phyloP scores from a whole-genome alignment of 2,113 vertebrate species.

The Boulengeromyrus knoepffleri region DNA sequence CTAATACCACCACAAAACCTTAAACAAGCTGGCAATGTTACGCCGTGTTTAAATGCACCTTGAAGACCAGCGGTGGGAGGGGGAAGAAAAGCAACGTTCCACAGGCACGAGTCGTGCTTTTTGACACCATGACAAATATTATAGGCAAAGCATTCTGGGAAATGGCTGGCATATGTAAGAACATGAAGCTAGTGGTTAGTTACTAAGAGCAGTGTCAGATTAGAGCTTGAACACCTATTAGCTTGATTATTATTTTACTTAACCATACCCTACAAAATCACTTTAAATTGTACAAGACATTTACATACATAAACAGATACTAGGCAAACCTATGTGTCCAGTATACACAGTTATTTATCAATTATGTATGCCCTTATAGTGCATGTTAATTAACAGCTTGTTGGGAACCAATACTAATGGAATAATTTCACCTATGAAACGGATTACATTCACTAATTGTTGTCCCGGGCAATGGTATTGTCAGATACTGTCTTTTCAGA shows the following conservation, averaged over 20 bases:
- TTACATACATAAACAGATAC: constrained; percentile 12
- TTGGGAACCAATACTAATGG: background rate
- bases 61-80: constrained; percentile 41
- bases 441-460: background rate
- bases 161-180: background rate
- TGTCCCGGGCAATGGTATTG: constrained; percentile 35
- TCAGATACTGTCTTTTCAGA: constrained; percentile 22
- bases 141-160: background rate
- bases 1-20: constrained; percentile 31
- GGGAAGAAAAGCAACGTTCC: constrained; percentile 40
- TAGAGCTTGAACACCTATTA: background rate
- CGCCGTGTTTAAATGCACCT: constrained; percentile 17
- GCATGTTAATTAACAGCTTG: background rate
- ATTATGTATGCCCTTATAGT: background rate
- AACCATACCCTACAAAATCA: background rate
- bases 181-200: background rate
- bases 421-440: background rate
- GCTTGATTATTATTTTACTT: background rate
- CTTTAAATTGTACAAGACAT: constrained; percentile 39
- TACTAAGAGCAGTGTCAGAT: background rate
- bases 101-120: background rate
- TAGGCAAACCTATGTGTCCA: background rate
- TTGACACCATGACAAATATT: background rate
- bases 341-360: background rate
- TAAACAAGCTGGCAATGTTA: constrained; percentile 43